A percentile compares a stretch with the other conserved stretches of the same genome.
These are phyloP conservation scores for Megathymus violae DNA, from an alignment of 1,140 invertebrate genomes.

Conservation along the genomic window DNA sequence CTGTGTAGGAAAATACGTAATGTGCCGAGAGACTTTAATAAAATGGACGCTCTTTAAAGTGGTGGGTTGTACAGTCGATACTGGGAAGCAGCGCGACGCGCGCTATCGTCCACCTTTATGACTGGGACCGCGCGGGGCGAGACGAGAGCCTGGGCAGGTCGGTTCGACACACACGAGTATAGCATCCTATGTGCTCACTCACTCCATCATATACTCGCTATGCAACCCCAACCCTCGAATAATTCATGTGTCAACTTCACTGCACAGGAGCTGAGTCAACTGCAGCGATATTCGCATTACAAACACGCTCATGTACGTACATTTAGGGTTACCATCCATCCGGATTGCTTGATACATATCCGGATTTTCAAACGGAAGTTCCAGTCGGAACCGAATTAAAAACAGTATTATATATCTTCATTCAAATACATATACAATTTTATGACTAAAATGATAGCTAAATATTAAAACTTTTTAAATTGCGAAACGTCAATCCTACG, in stretches of 20 bases:
- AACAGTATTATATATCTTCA: too few species aligned
- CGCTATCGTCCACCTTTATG: slow-evolving; percentile 83
- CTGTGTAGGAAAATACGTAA: too few species aligned
- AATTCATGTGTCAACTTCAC: not conserved
- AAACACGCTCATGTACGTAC: too few species aligned
- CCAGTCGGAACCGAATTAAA: too few species aligned
- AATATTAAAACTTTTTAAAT: too few species aligned
- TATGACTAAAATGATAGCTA: too few species aligned
- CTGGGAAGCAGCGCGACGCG: slow-evolving; percentile 59
- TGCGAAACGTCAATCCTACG: too few species aligned
- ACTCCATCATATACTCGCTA: slow-evolving; percentile 3
- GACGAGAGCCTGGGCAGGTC: slow-evolving; percentile 93
- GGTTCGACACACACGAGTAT: slow-evolving; percentile 16
- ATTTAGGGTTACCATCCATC: too few species aligned
- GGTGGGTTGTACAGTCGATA: slow-evolving; percentile 76
- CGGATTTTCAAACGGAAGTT: too few species aligned
- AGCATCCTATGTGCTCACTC: slow-evolving; percentile 8
- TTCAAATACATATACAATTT: too few species aligned
- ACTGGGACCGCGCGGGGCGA: slow-evolving; percentile 91
- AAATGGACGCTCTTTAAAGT: slow-evolving; percentile 28
- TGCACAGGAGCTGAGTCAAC: not conserved
- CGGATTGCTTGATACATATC: too few species aligned
- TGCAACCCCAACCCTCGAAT: not conserved
- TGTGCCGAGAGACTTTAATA: not conserved
- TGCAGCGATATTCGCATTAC: too few species aligned